Evolutionary conservation across 1,140 invertebrate species (phyloP), one percentile per base, ranked within the genome.

Genomic region (Drosophila ironensis): DNA sequence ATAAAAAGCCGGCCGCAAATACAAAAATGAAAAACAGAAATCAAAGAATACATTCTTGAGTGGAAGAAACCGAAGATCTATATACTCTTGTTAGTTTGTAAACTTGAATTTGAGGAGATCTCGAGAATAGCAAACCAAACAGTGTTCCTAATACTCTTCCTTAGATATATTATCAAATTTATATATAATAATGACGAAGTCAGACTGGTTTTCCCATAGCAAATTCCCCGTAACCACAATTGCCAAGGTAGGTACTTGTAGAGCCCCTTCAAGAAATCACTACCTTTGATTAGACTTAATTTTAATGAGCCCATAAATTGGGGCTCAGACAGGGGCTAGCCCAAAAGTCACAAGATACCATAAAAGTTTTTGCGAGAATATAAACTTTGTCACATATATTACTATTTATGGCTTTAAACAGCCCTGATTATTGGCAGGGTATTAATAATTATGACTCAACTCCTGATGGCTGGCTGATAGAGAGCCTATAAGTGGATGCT

Each of bases 271-370:
- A 41, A 37, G 16, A 24, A 81, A 82, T 82, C 77, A 84, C 61
- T 78, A 60, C 78, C 52, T 48, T 59, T 72, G 77, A 82, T 84
- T 81, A 77, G 63, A 57, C 61, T 52, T 81, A 81, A 82, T 77
- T 76, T 70, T 56, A 33, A 72, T 57, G 30, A 37, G 51, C 28
- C 37, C 72, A 84, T 81, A 81, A 82, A 82, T 60, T 38, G 35
- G 35, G 54, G 35, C 47, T 72, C 40, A 77, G 20, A 16, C 24
- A 37, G 52, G 63, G 41, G 30, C 59, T 20, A 38, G 33, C 28
- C 11, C 17, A 33, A 25, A 33, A 64, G 60, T 42, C 46, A 41
- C 44, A 42, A 46, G 70, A 41, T 47, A 47, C 37, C 47, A 69
- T 69, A 59, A 69, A 69, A 37, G 19, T 63, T 47, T 44, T 42